Conservation (phyloP, 2,797 vertebrate species). For the Huso huso region DNA sequence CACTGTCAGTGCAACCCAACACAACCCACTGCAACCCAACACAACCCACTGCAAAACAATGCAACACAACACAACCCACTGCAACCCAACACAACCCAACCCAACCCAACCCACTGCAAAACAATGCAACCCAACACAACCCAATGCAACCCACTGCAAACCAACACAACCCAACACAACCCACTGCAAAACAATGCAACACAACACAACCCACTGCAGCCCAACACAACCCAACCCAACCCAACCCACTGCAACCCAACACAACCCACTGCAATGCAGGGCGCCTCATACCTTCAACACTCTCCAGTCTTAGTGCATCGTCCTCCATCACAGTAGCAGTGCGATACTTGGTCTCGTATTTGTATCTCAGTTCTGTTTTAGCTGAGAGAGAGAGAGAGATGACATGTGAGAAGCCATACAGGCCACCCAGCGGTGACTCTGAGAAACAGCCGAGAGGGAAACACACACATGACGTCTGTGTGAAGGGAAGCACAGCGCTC, state of each 20-base stretch:
- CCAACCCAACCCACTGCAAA: too few species aligned
- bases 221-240: too few species aligned
- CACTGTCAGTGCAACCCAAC: neutral
- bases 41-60: neutral
- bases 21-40: neutral
- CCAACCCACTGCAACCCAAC: too few species aligned
- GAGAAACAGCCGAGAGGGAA: neutral
- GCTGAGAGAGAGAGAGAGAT: conserved; percentile 37
- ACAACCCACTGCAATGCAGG: neutral
- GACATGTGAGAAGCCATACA: neutral
- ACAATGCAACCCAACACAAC: neutral
- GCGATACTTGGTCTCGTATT: conserved; percentile 71
- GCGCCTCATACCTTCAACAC: conserved; percentile 57
- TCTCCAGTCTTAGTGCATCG: conserved; percentile 56
- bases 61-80: neutral
- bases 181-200: neutral
- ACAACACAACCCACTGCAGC: too few species aligned
- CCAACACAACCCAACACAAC: too few species aligned
- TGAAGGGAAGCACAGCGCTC: too few species aligned
- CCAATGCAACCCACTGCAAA: neutral
- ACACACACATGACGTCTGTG: too few species aligned
- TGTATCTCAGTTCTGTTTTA: conserved; percentile 60
- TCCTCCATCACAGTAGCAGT: conserved; percentile 73
- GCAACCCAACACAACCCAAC: neutral
- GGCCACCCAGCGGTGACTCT: neutral